A percentile compares a stretch with the other conserved stretches of the same genome.
Evolutionary conservation across 2,113 vertebrate species (phyloP).

Genomic region (Jacana jacana): DNA sequence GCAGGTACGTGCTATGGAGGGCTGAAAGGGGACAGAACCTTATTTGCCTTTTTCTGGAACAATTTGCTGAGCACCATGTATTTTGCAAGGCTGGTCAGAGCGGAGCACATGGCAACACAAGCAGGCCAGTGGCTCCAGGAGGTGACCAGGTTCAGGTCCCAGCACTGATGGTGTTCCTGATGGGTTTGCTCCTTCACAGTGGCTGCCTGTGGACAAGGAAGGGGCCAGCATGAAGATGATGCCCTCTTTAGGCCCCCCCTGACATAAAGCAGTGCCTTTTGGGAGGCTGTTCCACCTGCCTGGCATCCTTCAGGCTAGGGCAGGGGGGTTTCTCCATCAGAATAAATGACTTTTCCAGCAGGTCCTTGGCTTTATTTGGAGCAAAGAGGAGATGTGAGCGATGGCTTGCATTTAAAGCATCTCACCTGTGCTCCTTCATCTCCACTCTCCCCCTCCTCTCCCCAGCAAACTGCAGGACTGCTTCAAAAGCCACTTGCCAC

Average conservation of each 20-base stretch:
- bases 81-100: background rate
- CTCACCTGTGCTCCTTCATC: background rate
- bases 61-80: background rate
- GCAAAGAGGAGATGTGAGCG: background rate
- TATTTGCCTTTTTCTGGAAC: background rate
- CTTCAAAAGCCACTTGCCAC: background rate
- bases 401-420: background rate
- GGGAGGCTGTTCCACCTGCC: background rate
- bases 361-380: fast-evolving
- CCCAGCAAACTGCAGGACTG: background rate
- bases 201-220: no score
- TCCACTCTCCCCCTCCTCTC: fast-evolving
- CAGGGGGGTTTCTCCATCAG: background rate
- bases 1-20: background rate
- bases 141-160: background rate
- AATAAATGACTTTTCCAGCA: fast-evolving
- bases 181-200: background rate
- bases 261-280: background rate
- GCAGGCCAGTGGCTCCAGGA: fast-evolving
- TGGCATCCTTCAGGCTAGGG: background rate
- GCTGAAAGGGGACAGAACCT: background rate
- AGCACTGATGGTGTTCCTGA: fast-evolving
- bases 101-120: fast-evolving
- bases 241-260: no score
- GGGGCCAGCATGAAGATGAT: background rate